Conservation (phyloP, 2,113 vertebrate genomes). For the Silurus asotus region DNA sequence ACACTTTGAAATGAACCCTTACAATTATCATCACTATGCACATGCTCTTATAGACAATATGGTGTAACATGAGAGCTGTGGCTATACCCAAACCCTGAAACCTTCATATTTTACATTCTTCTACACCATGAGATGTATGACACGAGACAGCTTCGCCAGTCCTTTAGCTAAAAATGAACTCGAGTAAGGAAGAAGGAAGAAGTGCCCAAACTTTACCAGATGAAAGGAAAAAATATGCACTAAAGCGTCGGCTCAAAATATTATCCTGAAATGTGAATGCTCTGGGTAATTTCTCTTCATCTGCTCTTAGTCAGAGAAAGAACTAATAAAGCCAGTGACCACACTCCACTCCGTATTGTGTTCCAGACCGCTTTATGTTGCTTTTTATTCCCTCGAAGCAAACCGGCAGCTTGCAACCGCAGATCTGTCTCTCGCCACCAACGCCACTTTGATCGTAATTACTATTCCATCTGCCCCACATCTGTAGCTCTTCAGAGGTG, state of each 20-base stretch:
- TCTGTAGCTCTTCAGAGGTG: constrained; percentile 49
- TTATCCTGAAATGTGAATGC: constrained; percentile 16
- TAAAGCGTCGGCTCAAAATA: constrained; percentile 43
- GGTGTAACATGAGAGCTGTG: neutral
- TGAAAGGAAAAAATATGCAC: constrained; percentile 8
- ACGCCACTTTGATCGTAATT: constrained; percentile 50
- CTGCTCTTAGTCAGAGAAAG: constrained; percentile 24
- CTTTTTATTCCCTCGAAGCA: constrained; percentile 30
- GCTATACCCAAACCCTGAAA: neutral
- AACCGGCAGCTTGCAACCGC: constrained; percentile 26
- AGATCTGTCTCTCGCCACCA: constrained; percentile 13
- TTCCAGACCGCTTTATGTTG: constrained; percentile 27
- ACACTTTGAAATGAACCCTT: neutral
- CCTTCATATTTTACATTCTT: neutral
- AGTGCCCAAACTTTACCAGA: neutral
- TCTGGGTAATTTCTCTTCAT: constrained; percentile 39
- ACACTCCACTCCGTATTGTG: constrained; percentile 22
- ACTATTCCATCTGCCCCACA: constrained; percentile 54
- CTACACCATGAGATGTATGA: neutral
- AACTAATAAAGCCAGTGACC: constrained; percentile 46
- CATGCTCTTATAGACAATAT: neutral
- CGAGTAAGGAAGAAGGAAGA: neutral
- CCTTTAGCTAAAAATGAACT: neutral
- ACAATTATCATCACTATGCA: neutral
- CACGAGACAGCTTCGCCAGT: neutral